phyloP scores from a whole-genome alignment of 2,113 vertebrate genomes.

The Bos javanicus region DNA sequence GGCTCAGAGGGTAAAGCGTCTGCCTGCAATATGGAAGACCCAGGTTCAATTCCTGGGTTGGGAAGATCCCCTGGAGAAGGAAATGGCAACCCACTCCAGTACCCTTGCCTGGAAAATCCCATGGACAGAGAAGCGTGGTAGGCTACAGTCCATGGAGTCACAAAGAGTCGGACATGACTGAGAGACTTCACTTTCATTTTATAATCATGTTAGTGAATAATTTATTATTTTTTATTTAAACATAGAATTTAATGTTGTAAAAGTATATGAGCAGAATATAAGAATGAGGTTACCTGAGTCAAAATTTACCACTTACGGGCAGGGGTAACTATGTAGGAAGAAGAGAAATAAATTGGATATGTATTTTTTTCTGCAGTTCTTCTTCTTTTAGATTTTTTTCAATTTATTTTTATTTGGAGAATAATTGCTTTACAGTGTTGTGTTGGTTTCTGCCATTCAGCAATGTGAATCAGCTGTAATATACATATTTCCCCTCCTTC shows the following conservation, averaged over 20 bases:
- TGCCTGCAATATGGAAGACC: background rate
- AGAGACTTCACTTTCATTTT: background rate
- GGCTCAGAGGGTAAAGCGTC: background rate
- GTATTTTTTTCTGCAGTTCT: background rate
- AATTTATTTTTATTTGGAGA: background rate
- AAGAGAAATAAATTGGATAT: background rate
- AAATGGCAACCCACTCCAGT: background rate
- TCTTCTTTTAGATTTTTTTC: background rate
- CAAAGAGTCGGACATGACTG: background rate
- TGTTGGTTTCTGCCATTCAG: background rate
- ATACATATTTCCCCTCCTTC: background rate
- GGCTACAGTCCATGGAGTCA: background rate
- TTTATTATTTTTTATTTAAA: background rate
- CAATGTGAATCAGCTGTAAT: background rate
- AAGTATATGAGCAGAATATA: background rate
- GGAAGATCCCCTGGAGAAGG: background rate
- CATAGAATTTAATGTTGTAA: background rate
- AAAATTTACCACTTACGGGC: background rate
- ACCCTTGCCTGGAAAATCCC: background rate
- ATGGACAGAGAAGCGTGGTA: background rate
- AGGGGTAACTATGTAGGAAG: background rate
- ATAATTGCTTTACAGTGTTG: background rate
- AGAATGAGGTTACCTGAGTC: background rate
- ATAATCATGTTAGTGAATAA: background rate
- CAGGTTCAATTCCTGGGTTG: background rate